Conservation (phyloP, 2,888 invertebrate genomes). For the Andricus curvator region DNA sequence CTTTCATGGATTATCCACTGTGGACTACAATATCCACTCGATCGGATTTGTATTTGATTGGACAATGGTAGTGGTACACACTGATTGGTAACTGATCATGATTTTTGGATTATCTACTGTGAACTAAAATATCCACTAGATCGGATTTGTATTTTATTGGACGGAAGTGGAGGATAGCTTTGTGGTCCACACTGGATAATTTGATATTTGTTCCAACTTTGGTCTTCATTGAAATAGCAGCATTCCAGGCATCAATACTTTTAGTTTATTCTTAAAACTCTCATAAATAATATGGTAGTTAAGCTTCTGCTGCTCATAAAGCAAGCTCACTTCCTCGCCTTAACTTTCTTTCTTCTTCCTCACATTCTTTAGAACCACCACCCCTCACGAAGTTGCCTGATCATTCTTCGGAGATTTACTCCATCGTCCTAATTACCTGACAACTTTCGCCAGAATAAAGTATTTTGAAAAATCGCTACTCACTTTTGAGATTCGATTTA, state of each 20-base stretch:
- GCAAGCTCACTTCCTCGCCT: slow-evolving; percentile 48
- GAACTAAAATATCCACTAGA: too few species aligned
- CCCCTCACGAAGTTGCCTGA: slow-evolving; percentile 57
- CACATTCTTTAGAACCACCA: neutral
- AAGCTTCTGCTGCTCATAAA: slow-evolving; percentile 64
- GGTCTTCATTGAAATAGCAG: too few species aligned
- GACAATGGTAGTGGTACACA: too few species aligned
- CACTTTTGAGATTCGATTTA: neutral
- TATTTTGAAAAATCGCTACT: neutral
- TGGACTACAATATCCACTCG: too few species aligned
- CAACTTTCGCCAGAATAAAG: slow-evolving; percentile 47
- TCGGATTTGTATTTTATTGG: too few species aligned
- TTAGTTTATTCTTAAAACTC: neutral
- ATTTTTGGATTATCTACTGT: too few species aligned
- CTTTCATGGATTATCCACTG: too few species aligned
- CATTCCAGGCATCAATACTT: neutral
- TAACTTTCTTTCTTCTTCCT: slow-evolving; percentile 53
- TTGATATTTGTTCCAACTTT: too few species aligned
- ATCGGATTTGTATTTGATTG: too few species aligned
- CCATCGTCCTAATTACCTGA: slow-evolving; percentile 65
- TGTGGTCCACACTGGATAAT: too few species aligned
- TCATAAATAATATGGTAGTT: slow-evolving; percentile 57
- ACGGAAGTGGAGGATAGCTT: too few species aligned
- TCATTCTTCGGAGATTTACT: slow-evolving; percentile 70
- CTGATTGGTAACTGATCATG: too few species aligned